phyloP scores from a whole-genome alignment of 2,888 invertebrate species.

The Andrena bucephala region DNA sequence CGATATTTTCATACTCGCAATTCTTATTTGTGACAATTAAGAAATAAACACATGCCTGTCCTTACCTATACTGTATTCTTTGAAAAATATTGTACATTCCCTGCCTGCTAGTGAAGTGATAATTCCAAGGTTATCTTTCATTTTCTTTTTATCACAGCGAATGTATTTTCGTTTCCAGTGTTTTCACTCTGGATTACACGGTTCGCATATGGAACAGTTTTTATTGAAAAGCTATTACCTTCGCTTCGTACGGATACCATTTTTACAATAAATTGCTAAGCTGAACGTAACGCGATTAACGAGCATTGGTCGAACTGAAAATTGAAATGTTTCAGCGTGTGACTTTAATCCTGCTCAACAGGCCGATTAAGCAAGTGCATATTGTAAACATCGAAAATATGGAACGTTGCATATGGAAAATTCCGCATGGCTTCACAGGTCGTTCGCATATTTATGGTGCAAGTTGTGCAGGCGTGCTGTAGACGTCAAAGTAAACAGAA shows the following conservation, averaged over 20 bases:
- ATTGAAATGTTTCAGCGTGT: constrained; percentile 11
- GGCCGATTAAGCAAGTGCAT: constrained; percentile 6
- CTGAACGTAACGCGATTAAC: constrained; percentile 27
- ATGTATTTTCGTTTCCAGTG: neutral
- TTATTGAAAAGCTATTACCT: neutral
- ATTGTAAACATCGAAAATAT: constrained; percentile 18
- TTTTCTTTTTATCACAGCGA: neutral
- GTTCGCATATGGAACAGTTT: neutral
- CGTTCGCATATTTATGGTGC: no score
- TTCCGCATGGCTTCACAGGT: neutral
- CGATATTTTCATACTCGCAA: no score
- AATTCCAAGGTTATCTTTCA: neutral
- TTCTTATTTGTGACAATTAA: no score
- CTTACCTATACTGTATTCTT: no score
- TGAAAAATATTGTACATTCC: no score
- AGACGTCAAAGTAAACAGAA: neutral
- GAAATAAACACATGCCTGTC: no score
- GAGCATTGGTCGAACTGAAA: constrained; percentile 6
- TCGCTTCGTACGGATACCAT: neutral
- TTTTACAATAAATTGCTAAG: constrained; percentile 33
- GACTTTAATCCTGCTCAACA: constrained; percentile 19
- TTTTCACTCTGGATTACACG: constrained; percentile 6
- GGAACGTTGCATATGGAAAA: neutral
- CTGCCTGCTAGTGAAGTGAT: neutral
- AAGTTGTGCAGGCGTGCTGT: neutral